Evolutionary conservation across 2,797 vertebrate species (phyloP), one percentile per base, ranked within the genome.

Genomic region (Sebastes miniatus): DNA sequence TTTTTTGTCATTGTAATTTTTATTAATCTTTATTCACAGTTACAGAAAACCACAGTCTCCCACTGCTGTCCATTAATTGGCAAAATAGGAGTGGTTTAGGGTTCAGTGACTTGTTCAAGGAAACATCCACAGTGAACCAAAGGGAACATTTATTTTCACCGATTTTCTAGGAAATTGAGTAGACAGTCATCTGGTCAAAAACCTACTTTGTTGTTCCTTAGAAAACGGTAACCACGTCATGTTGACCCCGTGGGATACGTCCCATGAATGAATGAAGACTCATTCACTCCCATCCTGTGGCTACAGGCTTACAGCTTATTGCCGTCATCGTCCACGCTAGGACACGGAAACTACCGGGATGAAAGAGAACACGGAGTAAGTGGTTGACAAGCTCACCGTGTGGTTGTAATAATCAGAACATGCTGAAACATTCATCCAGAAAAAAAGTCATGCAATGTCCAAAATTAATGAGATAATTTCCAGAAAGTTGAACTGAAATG

Each of bases 91-190:
- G 14, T 1, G n/a, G 11, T 36, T 73, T 25, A 10, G 11, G 34
- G 22, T 73, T 64, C 29, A 54, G n/a, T 36, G 57, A 12, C 39
- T 66, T 50, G 80, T 71, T 76, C 43, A 56, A 63, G 56, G 59
- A 70, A 78, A 59, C 65, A 22, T 64, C 62, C 58, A 11, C 59
- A 68, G 7, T 29, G 24, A 18, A 74, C 47, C 39, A 24, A 36
- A 56, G n/a, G 54, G n/a, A 72, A 27, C 18, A 5, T 67, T 47
- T 62, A 27, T 57, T 78, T 70, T 54, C 39, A 29, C 62, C 80
- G 73, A 81, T 43, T 7, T 87, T 82, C 73, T 69, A 85, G 84
- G 86, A 85, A 83, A 76, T 47, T 20, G 47, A 79, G 27, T 63
- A 73, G 65, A 70, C 16, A 47, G 43, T 47, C 18, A 25, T 82